These are phyloP conservation scores for Conus ventricosus DNA, from an alignment of 1,140 invertebrate species.

Conservation along the genomic window DNA sequence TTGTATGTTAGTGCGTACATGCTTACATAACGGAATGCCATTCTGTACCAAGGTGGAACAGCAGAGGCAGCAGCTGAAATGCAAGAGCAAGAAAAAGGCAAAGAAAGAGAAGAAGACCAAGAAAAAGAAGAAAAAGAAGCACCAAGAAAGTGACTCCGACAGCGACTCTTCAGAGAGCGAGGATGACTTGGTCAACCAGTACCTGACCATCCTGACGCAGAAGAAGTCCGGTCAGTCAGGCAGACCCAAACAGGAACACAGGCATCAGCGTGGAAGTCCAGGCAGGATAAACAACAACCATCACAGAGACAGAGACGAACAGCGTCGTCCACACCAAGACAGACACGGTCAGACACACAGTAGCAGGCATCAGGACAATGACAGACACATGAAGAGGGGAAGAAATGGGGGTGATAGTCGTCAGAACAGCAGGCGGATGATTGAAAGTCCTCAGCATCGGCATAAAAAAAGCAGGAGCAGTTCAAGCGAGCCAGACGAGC, in stretches of 20 bases:
- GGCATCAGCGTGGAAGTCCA: not conserved
- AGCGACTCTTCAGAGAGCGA: slow-evolving; percentile 50
- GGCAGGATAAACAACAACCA: not conserved
- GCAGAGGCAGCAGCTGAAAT: slow-evolving; percentile 18
- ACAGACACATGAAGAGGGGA: not conserved
- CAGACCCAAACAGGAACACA: slow-evolving; percentile 19
- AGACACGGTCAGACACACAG: not conserved
- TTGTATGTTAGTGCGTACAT: too few relatives aligned
- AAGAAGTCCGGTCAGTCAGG: slow-evolving; percentile 37
- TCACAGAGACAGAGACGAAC: slow-evolving; percentile 5
- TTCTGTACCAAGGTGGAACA: slow-evolving; percentile 25
- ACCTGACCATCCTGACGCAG: slow-evolving; percentile 60
- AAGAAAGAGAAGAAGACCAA: slow-evolving; percentile 59
- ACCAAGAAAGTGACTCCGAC: slow-evolving; percentile 48
- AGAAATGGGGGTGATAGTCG: slow-evolving; percentile 1
- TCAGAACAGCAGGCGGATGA: slow-evolving; percentile 5
- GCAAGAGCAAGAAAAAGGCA: slow-evolving; percentile 44
- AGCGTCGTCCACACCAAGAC: not conserved
- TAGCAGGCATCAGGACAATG: not conserved
- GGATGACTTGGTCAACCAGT: slow-evolving; percentile 62
- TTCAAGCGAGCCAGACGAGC: not conserved
- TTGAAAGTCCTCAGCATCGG: slow-evolving; percentile 15
- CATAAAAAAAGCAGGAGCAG: slow-evolving; percentile 20
- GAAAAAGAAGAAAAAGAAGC: slow-evolving; percentile 63
- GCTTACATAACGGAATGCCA: too few relatives aligned